These are phyloP conservation scores for Channa striata DNA, from an alignment of 2,797 vertebrate genomes.

Conservation along the genomic window DNA sequence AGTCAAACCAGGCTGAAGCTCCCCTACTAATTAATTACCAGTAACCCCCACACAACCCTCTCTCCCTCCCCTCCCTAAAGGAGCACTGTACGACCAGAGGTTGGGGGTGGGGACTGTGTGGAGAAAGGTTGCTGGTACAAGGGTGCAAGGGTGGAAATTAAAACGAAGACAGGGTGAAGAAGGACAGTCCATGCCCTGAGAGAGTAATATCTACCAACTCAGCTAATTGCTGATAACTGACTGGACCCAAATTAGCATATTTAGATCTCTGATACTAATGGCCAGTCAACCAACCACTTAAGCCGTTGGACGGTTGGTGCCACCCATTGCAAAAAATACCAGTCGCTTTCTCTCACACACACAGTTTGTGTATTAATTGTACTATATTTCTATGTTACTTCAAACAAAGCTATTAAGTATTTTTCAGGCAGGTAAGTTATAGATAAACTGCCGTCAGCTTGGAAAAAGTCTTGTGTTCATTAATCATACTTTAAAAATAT, in stretches of 20 bases:
- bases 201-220: slow-evolving; percentile 75
- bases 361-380: not conserved
- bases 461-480: not conserved
- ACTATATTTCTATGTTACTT: not conserved
- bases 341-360: slow-evolving; percentile 22
- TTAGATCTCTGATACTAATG: slow-evolving; percentile 81
- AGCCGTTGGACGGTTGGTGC: slow-evolving; percentile 65
- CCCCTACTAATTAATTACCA: slow-evolving; percentile 90
- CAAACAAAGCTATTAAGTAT: not conserved
- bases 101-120: not conserved
- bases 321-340: slow-evolving; percentile 60
- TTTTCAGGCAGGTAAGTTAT: not conserved
- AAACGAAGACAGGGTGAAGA: slow-evolving; percentile 76
- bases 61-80: slow-evolving; percentile 39
- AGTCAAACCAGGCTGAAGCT: slow-evolving; percentile 77
- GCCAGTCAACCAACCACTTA: slow-evolving; percentile 82
- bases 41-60: slow-evolving; percentile 77
- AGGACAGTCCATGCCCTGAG: slow-evolving; percentile 74
- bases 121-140: slow-evolving; percentile 59
- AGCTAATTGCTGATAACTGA: slow-evolving; percentile 85
- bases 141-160: slow-evolving; percentile 68
- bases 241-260: slow-evolving; percentile 81
- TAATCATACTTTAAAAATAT: not conserved
- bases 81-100: slow-evolving; percentile 65
- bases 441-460: not conserved